phyloP scores from a whole-genome alignment of 2,113 vertebrate genomes.

The Quiscalus mexicanus region DNA sequence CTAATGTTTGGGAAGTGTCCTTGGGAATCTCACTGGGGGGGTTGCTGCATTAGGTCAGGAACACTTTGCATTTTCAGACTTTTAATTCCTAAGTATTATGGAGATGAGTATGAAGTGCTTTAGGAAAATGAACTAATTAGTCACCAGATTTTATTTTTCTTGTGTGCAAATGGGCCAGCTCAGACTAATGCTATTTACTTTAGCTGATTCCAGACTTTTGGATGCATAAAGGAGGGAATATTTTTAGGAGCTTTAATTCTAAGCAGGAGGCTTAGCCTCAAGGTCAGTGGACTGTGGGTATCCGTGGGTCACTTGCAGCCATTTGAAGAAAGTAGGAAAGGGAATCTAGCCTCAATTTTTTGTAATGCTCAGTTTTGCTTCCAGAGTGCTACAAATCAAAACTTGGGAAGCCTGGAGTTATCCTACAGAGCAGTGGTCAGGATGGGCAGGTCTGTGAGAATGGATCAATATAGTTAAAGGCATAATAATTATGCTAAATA shows the following conservation, averaged over 20 bases:
- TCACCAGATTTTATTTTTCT: not conserved
- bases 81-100: slow-evolving; percentile 4
- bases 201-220: slow-evolving; percentile 15
- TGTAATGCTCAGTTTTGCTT: not conserved
- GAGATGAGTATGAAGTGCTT: not conserved
- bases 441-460: not conserved
- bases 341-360: not conserved
- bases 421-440: not conserved
- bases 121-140: slow-evolving; percentile 23
- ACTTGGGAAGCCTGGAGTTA: not conserved
- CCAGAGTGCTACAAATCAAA: not conserved
- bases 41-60: not conserved
- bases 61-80: not conserved
- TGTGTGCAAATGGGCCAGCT: not conserved
- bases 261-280: not conserved
- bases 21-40: not conserved
- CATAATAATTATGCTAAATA: not conserved
- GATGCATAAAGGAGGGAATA: not conserved
- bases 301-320: not conserved
- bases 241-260: slow-evolving; percentile 23
- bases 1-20: not conserved
- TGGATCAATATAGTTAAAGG: not conserved
- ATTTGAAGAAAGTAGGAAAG: not conserved
- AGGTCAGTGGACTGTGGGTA: not conserved
- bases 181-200: slow-evolving; percentile 32